Percentiles rank a stretch among this genome's conserved stretches.
Conservation (phyloP, 2,888 invertebrate species). For the Ceratothoa steindachneri region DNA sequence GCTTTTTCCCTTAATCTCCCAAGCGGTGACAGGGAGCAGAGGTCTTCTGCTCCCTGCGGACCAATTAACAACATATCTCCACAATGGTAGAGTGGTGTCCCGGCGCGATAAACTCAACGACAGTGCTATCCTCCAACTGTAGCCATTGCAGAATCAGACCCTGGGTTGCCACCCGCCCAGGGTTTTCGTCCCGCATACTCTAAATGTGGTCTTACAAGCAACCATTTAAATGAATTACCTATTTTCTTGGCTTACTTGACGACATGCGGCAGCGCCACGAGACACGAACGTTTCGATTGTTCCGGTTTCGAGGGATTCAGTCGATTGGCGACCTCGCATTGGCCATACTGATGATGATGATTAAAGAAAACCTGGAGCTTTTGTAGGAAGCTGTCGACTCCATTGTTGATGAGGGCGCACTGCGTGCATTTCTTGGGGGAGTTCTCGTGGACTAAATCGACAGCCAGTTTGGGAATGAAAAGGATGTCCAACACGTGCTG, state of each 20-base stretch:
- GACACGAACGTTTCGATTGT: not conserved
- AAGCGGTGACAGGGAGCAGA: too few relatives aligned
- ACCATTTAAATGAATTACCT: too few relatives aligned
- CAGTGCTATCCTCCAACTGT: too few relatives aligned
- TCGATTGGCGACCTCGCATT: not conserved
- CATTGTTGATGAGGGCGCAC: not conserved
- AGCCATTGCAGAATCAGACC: too few relatives aligned
- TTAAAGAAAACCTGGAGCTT: not conserved
- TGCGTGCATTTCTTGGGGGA: not conserved
- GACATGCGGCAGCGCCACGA: not conserved
- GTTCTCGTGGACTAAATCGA: not conserved
- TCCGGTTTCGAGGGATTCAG: not conserved
- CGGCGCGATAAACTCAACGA: too few relatives aligned
- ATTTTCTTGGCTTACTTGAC: not conserved
- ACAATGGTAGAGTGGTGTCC: too few relatives aligned
- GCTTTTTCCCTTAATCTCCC: too few relatives aligned
- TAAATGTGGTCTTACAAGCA: too few relatives aligned
- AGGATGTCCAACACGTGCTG: not conserved
- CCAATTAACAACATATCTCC: too few relatives aligned
- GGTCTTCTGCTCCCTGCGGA: too few relatives aligned
- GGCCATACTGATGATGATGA: not conserved
- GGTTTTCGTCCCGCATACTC: too few relatives aligned
- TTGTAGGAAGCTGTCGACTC: not conserved
- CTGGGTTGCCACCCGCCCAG: too few relatives aligned
- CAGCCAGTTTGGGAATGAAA: not conserved